Evolutionary conservation across 2,888 invertebrate genomes (phyloP).

Genomic region (Lasioglossum calceatum): DNA sequence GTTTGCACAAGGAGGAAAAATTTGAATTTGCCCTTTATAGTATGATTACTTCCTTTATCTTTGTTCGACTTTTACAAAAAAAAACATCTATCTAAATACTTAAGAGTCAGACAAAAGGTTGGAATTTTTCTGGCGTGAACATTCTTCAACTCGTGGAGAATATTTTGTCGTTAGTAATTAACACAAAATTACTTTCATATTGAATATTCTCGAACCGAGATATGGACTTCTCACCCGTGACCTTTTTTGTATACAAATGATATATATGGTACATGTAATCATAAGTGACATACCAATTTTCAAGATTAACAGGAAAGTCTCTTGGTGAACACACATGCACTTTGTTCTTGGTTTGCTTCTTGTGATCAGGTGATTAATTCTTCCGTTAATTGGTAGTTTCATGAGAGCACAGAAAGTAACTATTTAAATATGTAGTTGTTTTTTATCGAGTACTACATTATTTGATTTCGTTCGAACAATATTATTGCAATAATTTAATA

Average conservation of each 20-base stretch:
- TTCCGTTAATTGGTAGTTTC: slow-evolving; percentile 15
- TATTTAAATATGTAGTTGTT: background rate
- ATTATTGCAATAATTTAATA: slow-evolving; percentile 2
- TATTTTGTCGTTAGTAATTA: background rate
- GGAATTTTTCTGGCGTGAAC: background rate
- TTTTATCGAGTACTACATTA: background rate
- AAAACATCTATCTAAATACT: background rate
- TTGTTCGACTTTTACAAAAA: background rate
- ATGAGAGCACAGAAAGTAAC: background rate
- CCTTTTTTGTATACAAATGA: background rate
- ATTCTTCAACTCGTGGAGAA: background rate
- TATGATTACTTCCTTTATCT: background rate
- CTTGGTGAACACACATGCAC: slow-evolving; percentile 40
- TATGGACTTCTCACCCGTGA: background rate
- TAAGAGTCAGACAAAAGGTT: background rate
- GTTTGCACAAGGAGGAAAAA: slow-evolving; percentile 69
- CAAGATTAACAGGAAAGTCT: slow-evolving; percentile 27
- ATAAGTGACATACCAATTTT: slow-evolving; percentile 51
- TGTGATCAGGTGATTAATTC: slow-evolving; percentile 6
- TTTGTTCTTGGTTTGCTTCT: slow-evolving; percentile 18
- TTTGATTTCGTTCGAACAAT: background rate
- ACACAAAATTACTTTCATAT: background rate
- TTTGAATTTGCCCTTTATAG: background rate
- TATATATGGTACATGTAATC: background rate
- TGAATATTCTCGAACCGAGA: slow-evolving; percentile 2